Evolutionary conservation across 1,140 invertebrate genomes (phyloP).

Genomic region (Mercenaria mercenaria): DNA sequence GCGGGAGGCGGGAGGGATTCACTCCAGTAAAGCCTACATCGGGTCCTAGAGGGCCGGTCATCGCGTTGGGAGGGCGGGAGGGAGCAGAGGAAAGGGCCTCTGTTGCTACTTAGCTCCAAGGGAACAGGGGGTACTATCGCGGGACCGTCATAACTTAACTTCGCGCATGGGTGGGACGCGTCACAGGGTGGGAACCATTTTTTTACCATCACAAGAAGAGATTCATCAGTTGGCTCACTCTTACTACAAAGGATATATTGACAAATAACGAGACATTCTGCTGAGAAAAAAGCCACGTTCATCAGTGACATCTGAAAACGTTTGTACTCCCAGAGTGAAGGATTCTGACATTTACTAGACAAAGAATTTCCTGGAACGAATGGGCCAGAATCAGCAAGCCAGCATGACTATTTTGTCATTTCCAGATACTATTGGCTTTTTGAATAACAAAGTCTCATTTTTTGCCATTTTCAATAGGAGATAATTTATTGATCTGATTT

Average conservation of each 20-base stretch:
- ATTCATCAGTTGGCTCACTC: conserved; percentile 21
- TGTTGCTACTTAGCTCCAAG: conserved; percentile 69
- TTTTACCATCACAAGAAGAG: not conserved
- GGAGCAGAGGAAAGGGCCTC: conserved; percentile 75
- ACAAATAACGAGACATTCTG: not conserved
- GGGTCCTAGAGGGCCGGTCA: conserved; percentile 63
- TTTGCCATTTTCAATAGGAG: conserved; percentile 19
- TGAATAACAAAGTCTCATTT: not conserved
- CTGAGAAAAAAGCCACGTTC: not conserved
- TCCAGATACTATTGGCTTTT: not conserved
- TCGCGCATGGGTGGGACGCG: conserved; percentile 76
- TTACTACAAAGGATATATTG: not conserved
- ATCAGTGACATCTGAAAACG: not conserved
- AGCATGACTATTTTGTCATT: conserved; percentile 12
- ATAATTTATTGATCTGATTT: conserved; percentile 34
- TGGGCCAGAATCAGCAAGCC: not conserved
- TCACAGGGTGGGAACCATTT: conserved; percentile 76
- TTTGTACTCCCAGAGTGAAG: not conserved
- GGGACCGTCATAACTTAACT: conserved; percentile 63
- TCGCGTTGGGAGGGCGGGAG: conserved; percentile 77
- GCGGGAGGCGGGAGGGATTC: conserved; percentile 60
- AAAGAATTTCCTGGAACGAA: not conserved
- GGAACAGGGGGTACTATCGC: conserved; percentile 56
- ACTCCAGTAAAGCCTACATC: conserved; percentile 43
- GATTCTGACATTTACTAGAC: not conserved